Percentiles rank a stretch among this genome's conserved stretches.
Conservation (phyloP, 2,888 invertebrate species). For the Epiblema foenella region DNA sequence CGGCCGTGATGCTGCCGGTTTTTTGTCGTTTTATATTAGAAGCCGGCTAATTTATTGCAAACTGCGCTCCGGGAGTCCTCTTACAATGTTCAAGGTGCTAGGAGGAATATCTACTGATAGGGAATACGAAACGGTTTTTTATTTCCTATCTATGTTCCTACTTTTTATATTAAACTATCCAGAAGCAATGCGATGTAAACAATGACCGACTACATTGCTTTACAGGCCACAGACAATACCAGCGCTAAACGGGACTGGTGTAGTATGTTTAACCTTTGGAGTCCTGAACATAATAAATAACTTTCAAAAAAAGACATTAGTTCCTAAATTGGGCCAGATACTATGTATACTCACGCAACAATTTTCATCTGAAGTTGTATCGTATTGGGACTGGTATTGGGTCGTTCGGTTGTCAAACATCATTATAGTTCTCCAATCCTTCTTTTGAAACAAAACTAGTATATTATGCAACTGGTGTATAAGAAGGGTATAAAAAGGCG, state of each 20-base stretch:
- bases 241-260: not conserved
- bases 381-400: slow-evolving; percentile 1
- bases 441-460: not conserved
- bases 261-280: not conserved
- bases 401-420: not conserved
- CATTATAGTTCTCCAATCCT: not conserved
- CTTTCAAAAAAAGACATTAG: too few relatives aligned
- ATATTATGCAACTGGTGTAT: too few relatives aligned
- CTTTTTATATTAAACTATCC: not conserved
- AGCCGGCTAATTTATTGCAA: slow-evolving; percentile 83
- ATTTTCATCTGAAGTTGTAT: not conserved
- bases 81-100: slow-evolving; percentile 62
- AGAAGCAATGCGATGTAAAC: not conserved
- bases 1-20: slow-evolving; percentile 69
- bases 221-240: not conserved
- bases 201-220: not conserved
- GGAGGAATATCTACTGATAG: slow-evolving; percentile 50
- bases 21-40: slow-evolving; percentile 85
- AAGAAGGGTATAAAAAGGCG: too few relatives aligned
- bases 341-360: not conserved
- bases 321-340: not conserved
- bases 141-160: not conserved
- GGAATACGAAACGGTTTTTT: slow-evolving; percentile 13
- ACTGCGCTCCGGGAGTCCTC: slow-evolving; percentile 75
- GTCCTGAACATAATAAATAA: not conserved